Conservation (phyloP, 2,888 invertebrate genomes). For the Apamea epomidion region DNA sequence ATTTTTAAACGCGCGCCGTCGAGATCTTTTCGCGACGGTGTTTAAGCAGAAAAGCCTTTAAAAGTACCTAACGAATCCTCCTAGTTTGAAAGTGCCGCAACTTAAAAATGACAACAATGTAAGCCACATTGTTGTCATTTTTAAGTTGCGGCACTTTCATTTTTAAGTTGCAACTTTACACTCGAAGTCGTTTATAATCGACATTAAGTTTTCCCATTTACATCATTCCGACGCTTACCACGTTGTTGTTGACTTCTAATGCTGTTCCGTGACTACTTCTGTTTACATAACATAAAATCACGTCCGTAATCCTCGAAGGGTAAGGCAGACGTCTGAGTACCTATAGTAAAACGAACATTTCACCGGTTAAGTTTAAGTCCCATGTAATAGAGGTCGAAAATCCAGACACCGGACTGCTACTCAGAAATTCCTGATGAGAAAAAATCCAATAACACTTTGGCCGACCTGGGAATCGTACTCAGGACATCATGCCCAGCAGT, state of each 20-base stretch:
- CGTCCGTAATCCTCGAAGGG: background rate
- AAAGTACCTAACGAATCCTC: constrained; percentile 14
- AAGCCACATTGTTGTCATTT: too few relatives aligned
- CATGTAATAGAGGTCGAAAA: background rate
- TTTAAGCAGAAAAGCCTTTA: background rate
- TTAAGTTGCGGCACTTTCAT: too few relatives aligned
- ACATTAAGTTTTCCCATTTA: constrained; percentile 12
- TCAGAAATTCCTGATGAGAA: background rate
- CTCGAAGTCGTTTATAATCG: constrained; percentile 15
- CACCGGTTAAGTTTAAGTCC: background rate
- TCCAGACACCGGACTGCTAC: background rate
- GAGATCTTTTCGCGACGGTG: background rate
- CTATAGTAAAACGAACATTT: background rate
- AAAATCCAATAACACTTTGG: background rate
- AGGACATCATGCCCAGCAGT: background rate
- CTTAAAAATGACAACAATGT: constrained; percentile 26
- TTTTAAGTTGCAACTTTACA: constrained; percentile 25
- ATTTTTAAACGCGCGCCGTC: background rate
- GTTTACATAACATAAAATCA: background rate
- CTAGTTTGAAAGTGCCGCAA: background rate
- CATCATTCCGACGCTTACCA: background rate
- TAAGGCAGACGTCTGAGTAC: background rate
- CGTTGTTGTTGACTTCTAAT: background rate
- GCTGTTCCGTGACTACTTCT: background rate
- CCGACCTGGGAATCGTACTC: too few relatives aligned